Conservation (phyloP, 37 sponge, comb jelly and placozoan genomes). For the Amphimedon queenslandica region DNA sequence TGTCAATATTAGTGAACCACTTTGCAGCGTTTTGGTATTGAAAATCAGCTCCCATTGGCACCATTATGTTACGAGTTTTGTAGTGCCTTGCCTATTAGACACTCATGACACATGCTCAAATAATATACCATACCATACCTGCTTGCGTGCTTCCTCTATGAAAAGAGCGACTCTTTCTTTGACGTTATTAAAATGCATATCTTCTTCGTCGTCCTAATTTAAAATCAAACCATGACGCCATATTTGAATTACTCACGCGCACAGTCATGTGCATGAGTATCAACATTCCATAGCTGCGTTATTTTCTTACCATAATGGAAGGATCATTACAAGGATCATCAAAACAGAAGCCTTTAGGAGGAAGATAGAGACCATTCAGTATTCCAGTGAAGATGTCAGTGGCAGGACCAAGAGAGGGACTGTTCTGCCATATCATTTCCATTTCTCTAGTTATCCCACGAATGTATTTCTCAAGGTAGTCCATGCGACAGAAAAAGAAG, state of each 20-base stretch:
- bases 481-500: slow-evolving; percentile 89
- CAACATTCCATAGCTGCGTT: no score
- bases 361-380: slow-evolving; percentile 60
- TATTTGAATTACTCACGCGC: not conserved
- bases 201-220: slow-evolving; percentile 58
- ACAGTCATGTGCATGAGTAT: no score
- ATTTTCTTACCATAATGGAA: slow-evolving; percentile 64
- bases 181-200: slow-evolving; percentile 72
- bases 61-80: slow-evolving; percentile 81
- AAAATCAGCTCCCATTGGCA: slow-evolving; percentile 96
- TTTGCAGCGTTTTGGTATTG: slow-evolving; percentile 71
- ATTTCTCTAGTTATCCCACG: slow-evolving; percentile 36
- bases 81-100: slow-evolving; percentile 41
- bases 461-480: slow-evolving; percentile 73
- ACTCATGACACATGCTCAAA: no score
- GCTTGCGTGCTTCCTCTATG: slow-evolving; percentile 22
- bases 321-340: slow-evolving; percentile 64
- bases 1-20: slow-evolving; percentile 88
- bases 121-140: no score
- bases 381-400: slow-evolving; percentile 89
- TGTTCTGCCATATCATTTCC: slow-evolving; percentile 86
- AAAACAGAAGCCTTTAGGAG: slow-evolving; percentile 88
- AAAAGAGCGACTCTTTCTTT: slow-evolving; percentile 51
- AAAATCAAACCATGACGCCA: not conserved
- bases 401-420: slow-evolving; percentile 40